A percentile compares a stretch with the other conserved stretches of the same genome.
Conservation (phyloP, 2,797 vertebrate genomes). For the Cryptoblepharus egeriae region DNA sequence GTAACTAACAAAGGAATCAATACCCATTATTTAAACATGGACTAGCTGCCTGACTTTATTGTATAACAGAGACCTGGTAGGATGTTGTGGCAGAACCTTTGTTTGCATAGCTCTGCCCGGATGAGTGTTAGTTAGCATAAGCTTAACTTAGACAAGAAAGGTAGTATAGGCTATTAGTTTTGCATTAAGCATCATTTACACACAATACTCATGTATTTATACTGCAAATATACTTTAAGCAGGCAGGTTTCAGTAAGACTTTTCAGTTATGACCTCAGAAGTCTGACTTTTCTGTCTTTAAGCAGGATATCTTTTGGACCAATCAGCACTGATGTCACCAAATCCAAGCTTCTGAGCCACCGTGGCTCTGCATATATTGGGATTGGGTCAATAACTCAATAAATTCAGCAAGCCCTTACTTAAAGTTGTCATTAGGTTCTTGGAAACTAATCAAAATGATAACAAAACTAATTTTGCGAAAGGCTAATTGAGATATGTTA, state of each 20-base stretch:
- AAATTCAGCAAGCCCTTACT: not conserved
- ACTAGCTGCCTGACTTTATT: conserved; percentile 11
- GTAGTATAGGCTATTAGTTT: not conserved
- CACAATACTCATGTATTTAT: not conserved
- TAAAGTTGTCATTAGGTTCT: too few relatives aligned
- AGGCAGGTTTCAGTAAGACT: not conserved
- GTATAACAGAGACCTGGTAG: not conserved
- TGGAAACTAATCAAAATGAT: too few relatives aligned
- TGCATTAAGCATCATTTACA: not conserved
- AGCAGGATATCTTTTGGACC: too few relatives aligned
- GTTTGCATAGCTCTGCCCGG: rapidly evolving
- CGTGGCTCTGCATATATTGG: not conserved
- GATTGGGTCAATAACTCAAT: not conserved
- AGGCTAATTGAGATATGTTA: too few relatives aligned
- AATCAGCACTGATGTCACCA: not conserved
- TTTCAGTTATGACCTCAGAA: not conserved
- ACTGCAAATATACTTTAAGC: not conserved
- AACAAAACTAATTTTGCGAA: too few relatives aligned
- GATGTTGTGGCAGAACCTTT: conserved; percentile 22
- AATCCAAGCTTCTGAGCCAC: not conserved
- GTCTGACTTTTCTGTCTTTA: not conserved
- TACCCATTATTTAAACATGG: conserved; percentile 29
- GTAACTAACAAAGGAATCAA: conserved; percentile 52
- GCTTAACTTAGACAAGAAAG: not conserved
- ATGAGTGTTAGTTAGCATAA: not conserved